A percentile compares a stretch with the other conserved stretches of the same genome.
These are phyloP conservation scores for Chrysaora quinquecirrha DNA, from an alignment of 30 jellyfish, hydroid and myxozoan species.

Conservation along the genomic window DNA sequence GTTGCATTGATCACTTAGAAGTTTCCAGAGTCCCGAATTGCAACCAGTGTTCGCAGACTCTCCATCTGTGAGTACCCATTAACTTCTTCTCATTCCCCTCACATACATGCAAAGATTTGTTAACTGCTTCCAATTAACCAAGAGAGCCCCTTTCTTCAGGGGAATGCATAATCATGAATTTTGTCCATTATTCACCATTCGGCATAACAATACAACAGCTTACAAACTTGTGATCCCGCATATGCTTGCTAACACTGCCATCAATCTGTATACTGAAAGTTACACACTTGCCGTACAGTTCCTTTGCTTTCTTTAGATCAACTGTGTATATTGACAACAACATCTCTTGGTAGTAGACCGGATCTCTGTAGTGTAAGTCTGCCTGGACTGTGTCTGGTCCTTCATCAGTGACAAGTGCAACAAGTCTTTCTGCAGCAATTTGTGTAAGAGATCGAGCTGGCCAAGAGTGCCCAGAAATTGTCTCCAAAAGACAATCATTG, in stretches of 20 bases:
- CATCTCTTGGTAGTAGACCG: constrained; percentile 19
- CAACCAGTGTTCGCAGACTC: constrained; percentile 47
- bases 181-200: constrained; percentile 15
- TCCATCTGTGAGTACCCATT: constrained; percentile 37
- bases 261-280: constrained; percentile 24
- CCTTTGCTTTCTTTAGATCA: constrained; percentile 12
- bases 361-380: constrained; percentile 31
- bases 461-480: constrained; percentile 36
- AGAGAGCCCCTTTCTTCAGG: constrained; percentile 1
- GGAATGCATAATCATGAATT: constrained; percentile 16
- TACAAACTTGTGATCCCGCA: constrained; percentile 45
- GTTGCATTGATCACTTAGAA: constrained; percentile 35
- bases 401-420: not conserved
- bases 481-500: constrained; percentile 25
- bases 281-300: constrained; percentile 18
- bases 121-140: constrained; percentile 2
- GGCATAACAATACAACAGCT: constrained; percentile 29
- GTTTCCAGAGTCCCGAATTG: constrained; percentile 39
- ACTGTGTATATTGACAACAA: not conserved
- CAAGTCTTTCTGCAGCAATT: constrained; percentile 28
- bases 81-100: constrained; percentile 3
- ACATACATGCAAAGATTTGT: constrained; percentile 14
- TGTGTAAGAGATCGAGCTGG: constrained; percentile 39
- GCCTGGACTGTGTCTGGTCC: constrained; percentile 37
- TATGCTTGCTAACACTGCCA: constrained; percentile 14